Evolutionary conservation across 2,888 invertebrate genomes (phyloP).

Genomic region (Dryocosmus kuriphilus): DNA sequence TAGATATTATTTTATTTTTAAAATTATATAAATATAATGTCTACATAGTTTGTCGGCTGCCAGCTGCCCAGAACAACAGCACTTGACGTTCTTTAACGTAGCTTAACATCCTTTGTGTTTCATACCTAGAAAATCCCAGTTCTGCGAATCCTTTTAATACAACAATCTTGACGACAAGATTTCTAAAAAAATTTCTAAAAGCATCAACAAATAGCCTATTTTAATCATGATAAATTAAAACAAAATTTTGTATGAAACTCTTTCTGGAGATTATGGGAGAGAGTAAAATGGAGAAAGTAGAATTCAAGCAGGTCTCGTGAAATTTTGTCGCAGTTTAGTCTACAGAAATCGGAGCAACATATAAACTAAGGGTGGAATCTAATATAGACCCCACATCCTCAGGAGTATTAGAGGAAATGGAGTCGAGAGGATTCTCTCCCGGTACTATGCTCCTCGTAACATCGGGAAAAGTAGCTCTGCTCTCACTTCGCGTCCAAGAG

Average conservation of each 20-base stretch:
- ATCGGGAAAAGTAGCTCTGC: conserved; percentile 47
- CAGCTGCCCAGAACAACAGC: not conserved
- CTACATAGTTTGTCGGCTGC: conserved; percentile 36
- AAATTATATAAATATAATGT: not conserved
- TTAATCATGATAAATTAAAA: too few relatives aligned
- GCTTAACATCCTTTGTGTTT: not conserved
- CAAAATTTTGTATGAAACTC: too few relatives aligned
- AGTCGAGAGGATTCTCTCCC: conserved; percentile 62
- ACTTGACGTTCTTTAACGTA: not conserved
- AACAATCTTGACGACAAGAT: too few relatives aligned
- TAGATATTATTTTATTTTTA: too few relatives aligned
- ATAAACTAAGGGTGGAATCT: conserved; percentile 23
- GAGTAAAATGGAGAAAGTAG: not conserved
- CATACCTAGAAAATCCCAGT: not conserved
- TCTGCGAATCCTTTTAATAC: not conserved
- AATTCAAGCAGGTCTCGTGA: conserved; percentile 20
- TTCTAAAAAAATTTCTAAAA: too few relatives aligned
- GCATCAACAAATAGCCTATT: too few relatives aligned
- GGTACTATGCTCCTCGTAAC: conserved; percentile 37
- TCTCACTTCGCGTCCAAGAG: conserved; percentile 59
- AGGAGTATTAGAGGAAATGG: conserved; percentile 71
- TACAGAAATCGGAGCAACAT: conserved; percentile 54
- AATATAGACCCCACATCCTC: conserved; percentile 51
- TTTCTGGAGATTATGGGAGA: not conserved
- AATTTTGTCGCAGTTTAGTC: conserved; percentile 41